A percentile compares a stretch with the other conserved stretches of the same genome.
Conservation (phyloP, 2,113 vertebrate species). For the Tor tambroides region DNA sequence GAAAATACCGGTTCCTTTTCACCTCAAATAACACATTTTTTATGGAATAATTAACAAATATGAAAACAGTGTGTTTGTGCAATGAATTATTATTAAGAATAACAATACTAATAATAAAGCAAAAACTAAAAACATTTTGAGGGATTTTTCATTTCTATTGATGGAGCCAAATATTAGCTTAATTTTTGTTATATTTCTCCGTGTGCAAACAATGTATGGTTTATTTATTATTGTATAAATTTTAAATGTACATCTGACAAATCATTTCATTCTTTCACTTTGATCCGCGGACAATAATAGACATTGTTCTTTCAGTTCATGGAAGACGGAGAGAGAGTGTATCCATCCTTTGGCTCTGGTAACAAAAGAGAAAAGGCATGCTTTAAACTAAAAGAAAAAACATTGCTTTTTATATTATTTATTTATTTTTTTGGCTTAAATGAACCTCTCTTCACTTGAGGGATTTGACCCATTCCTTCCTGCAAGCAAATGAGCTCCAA, state of each 20-base stretch:
- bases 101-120: too few species aligned
- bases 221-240: too few species aligned
- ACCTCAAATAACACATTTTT: background rate
- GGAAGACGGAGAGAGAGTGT: background rate
- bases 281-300: too few species aligned
- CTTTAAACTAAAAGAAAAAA: background rate
- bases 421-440: slow-evolving; percentile 31
- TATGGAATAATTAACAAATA: background rate
- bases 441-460: slow-evolving; percentile 21
- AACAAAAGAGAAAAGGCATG: background rate
- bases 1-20: background rate
- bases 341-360: background rate
- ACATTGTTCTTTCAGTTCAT: background rate
- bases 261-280: too few species aligned
- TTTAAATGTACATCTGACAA: too few species aligned
- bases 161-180: too few species aligned
- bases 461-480: slow-evolving; percentile 13
- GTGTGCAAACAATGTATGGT: too few species aligned
- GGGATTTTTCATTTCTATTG: too few species aligned
- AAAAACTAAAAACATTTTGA: too few species aligned
- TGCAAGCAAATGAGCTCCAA: slow-evolving; percentile 44
- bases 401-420: slow-evolving; percentile 13
- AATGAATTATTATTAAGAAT: too few species aligned
- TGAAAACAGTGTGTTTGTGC: too few species aligned
- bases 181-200: too few species aligned